Evolutionary conservation across 2,888 invertebrate species (phyloP).

Genomic region (Bugulina stolonifera): DNA sequence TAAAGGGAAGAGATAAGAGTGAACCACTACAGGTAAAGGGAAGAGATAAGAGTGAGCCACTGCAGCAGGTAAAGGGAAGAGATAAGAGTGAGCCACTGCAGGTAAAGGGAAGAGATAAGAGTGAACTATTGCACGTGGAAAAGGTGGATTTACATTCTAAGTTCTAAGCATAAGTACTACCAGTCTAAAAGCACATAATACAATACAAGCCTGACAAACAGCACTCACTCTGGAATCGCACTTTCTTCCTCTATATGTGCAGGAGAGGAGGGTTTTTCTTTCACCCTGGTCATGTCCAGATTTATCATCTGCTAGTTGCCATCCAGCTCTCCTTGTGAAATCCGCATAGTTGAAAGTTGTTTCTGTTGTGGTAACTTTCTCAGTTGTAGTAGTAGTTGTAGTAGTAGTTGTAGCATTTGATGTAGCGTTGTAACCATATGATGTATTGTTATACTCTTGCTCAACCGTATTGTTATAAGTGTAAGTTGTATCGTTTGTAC

Average conservation of each 20-base stretch:
- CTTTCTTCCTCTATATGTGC: slow-evolving; percentile 9
- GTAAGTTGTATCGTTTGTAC: neutral
- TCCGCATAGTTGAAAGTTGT: slow-evolving; percentile 12
- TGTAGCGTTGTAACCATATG: neutral
- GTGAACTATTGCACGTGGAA: too few relatives aligned
- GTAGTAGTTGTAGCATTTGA: neutral
- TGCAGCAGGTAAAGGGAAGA: too few relatives aligned
- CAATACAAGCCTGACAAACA: too few relatives aligned
- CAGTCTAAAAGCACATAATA: too few relatives aligned
- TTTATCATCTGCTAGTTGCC: slow-evolving; percentile 21
- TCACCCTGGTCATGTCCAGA: neutral
- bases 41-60: too few relatives aligned
- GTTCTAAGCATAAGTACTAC: too few relatives aligned
- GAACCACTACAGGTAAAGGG: too few relatives aligned
- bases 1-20: too few relatives aligned
- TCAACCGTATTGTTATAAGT: neutral
- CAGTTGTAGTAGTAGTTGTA: neutral
- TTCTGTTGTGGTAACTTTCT: neutral
- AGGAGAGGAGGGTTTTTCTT: slow-evolving; percentile 4
- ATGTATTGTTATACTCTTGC: neutral
- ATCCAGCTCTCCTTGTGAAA: slow-evolving; percentile 13
- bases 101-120: too few relatives aligned
- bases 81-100: too few relatives aligned
- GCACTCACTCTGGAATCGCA: slow-evolving; percentile 19
- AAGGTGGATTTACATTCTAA: too few relatives aligned